Evolutionary conservation across 2,888 invertebrate species (phyloP).

Genomic region (Platynereis dumerilii): DNA sequence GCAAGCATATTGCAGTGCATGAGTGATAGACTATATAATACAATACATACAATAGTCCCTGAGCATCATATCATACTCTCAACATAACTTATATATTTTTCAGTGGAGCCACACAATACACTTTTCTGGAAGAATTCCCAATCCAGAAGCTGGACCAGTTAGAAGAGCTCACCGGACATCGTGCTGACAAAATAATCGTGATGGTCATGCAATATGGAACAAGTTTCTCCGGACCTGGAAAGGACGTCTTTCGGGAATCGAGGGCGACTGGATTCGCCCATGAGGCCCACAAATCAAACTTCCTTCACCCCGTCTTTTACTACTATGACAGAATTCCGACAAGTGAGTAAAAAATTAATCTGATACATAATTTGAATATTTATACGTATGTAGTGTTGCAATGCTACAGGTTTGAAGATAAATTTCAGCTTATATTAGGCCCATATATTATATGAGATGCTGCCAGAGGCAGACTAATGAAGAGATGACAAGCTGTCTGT

Average conservation of each 20-base stretch:
- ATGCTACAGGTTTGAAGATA: too few relatives aligned
- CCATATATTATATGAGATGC: too few relatives aligned
- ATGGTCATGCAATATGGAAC: constrained; percentile 63
- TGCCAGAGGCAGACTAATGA: too few relatives aligned
- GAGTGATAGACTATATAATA: too few relatives aligned
- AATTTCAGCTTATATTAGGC: too few relatives aligned
- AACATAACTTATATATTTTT: too few relatives aligned
- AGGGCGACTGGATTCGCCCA: constrained; percentile 60
- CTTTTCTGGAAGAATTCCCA: constrained; percentile 60
- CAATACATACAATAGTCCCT: too few relatives aligned
- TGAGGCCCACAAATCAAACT: constrained; percentile 63
- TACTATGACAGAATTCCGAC: constrained; percentile 60
- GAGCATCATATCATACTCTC: too few relatives aligned
- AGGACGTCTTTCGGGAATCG: constrained; percentile 62
- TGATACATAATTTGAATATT: too few relatives aligned
- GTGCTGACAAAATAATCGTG: constrained; percentile 50
- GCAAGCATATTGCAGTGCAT: too few relatives aligned
- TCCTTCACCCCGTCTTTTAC: constrained; percentile 64
- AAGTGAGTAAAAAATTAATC: constrained; percentile 49
- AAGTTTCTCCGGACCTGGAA: constrained; percentile 62
- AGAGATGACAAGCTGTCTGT: too few relatives aligned
- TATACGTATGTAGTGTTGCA: too few relatives aligned
- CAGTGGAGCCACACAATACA: neutral
- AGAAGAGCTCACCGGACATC: constrained; percentile 52
- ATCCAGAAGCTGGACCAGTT: constrained; percentile 56